phyloP scores from a whole-genome alignment of 2,888 invertebrate species.

The Lamproptera curius region DNA sequence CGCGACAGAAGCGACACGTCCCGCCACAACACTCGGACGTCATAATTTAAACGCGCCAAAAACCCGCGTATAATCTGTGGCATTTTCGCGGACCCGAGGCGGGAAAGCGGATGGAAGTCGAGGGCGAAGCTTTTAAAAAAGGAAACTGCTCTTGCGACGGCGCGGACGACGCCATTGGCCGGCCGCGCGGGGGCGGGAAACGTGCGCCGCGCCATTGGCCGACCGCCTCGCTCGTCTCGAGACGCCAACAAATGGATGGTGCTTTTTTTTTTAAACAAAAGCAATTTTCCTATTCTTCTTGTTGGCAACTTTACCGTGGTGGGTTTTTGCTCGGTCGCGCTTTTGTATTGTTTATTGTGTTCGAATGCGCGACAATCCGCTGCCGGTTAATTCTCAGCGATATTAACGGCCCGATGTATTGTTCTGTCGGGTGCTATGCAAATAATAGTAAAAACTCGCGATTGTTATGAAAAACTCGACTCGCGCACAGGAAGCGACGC shows the following conservation, averaged over 20 bases:
- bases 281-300: slow-evolving; percentile 78
- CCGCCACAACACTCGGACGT: slow-evolving; percentile 46
- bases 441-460: slow-evolving; percentile 64
- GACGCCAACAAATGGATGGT: slow-evolving; percentile 75
- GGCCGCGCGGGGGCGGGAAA: slow-evolving; percentile 60
- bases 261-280: slow-evolving; percentile 74
- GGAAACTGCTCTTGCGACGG: slow-evolving; percentile 72
- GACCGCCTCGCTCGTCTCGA: slow-evolving; percentile 70
- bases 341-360: slow-evolving; percentile 75
- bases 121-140: slow-evolving; percentile 76
- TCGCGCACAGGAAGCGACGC: slow-evolving; percentile 30
- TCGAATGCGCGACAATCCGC: slow-evolving; percentile 68
- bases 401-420: slow-evolving; percentile 63
- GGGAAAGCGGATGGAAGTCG: slow-evolving; percentile 76
- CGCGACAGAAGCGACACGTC: not conserved
- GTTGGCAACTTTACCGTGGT: slow-evolving; percentile 71
- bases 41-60: slow-evolving; percentile 68
- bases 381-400: slow-evolving; percentile 72
- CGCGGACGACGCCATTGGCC: slow-evolving; percentile 56
- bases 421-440: slow-evolving; percentile 57
- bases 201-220: slow-evolving; percentile 59
- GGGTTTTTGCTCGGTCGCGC: slow-evolving; percentile 69
- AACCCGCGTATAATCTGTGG: slow-evolving; percentile 65
- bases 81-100: slow-evolving; percentile 70
- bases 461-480: slow-evolving; percentile 59